Percentiles rank a stretch among this genome's conserved stretches.
Evolutionary conservation across 2,888 invertebrate genomes (phyloP).

Genomic region (Melolontha melolontha): DNA sequence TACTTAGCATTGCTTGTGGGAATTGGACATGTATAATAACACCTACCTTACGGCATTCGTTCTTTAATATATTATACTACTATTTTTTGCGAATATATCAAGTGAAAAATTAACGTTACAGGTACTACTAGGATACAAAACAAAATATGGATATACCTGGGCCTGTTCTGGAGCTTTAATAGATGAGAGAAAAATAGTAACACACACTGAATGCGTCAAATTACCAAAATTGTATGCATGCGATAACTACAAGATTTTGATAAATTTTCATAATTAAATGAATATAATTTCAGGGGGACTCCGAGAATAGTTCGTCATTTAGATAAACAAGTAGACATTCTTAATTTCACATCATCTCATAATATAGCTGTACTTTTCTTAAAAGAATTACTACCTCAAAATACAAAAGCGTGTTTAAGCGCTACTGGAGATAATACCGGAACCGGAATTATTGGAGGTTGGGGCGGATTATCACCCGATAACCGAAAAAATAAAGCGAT

Average conservation of each 20-base stretch:
- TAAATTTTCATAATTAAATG: not conserved
- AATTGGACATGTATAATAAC: too few species aligned
- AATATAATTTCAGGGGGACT: not conserved
- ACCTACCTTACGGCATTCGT: too few species aligned
- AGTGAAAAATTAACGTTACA: too few species aligned
- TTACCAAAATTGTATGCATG: not conserved
- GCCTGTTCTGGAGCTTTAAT: constrained; percentile 20
- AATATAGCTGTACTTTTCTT: constrained; percentile 5
- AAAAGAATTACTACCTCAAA: not conserved
- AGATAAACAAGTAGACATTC: not conserved
- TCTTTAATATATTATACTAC: too few species aligned
- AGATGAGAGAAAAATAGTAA: not conserved
- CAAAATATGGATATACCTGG: constrained; percentile 1
- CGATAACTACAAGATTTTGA: not conserved
- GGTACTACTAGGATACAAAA: constrained; percentile 26
- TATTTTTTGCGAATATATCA: too few species aligned
- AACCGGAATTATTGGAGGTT: not conserved
- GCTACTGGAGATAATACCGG: not conserved
- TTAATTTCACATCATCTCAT: not conserved
- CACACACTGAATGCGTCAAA: not conserved
- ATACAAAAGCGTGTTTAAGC: not conserved
- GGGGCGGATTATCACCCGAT: constrained; percentile 11
- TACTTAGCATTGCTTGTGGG: too few species aligned
- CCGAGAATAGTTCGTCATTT: constrained; percentile 2
- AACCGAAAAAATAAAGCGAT: constrained; percentile 4